phyloP scores from a whole-genome alignment of 2,888 invertebrate species.

The Pristionchus maxplancki region DNA sequence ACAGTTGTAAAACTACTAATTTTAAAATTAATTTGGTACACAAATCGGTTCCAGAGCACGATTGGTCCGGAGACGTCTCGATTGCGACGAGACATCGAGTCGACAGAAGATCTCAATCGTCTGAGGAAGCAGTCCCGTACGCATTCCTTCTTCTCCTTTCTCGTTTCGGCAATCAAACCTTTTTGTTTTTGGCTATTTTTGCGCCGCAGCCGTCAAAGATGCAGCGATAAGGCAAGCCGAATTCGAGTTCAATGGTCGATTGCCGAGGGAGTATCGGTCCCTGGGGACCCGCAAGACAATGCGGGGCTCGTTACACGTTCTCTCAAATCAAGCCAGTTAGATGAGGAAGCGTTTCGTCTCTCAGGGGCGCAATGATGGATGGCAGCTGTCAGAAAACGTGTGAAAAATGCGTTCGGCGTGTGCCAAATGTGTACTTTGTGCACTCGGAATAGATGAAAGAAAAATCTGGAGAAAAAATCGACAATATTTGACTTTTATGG shows the following conservation, averaged over 20 bases:
- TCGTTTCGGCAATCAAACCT: background rate
- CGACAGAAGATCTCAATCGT: background rate
- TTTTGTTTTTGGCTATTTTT: background rate
- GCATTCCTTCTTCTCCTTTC: background rate
- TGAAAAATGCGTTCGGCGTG: background rate
- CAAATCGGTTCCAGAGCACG: background rate
- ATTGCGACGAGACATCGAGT: constrained; percentile 12
- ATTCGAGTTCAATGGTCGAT: background rate
- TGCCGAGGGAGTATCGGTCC: background rate
- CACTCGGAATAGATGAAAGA: background rate
- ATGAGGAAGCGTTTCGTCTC: background rate
- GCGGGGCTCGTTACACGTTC: background rate
- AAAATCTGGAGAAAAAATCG: background rate
- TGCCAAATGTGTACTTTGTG: background rate
- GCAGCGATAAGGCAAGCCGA: background rate
- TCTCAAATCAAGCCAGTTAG: background rate
- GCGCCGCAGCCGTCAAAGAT: background rate
- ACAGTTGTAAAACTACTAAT: background rate
- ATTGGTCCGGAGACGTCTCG: background rate
- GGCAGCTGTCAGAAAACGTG: background rate
- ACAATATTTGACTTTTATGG: background rate
- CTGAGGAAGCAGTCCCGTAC: constrained; percentile 29
- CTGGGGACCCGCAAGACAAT: background rate
- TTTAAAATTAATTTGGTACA: background rate
- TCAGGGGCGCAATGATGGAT: background rate